Conservation (phyloP, 2,888 invertebrate genomes). For the Cremastobaeus sp. region DNA sequence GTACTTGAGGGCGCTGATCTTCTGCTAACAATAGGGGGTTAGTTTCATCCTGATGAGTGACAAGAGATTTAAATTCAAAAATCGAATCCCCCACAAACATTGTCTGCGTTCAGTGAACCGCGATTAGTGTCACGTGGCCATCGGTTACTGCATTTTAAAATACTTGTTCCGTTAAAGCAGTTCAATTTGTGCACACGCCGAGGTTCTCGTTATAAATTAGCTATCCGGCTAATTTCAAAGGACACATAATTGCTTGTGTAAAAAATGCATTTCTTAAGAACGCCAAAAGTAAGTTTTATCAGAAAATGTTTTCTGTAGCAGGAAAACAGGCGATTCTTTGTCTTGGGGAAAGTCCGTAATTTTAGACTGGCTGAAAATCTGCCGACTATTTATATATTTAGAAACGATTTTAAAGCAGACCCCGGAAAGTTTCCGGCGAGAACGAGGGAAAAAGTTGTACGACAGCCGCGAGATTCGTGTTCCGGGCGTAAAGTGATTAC, state of each 20-base stretch:
- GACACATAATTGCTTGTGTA: too few relatives aligned
- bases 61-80: constrained; percentile 75
- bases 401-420: constrained; percentile 23
- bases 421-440: constrained; percentile 19
- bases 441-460: constrained; percentile 18
- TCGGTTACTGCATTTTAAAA: constrained; percentile 57
- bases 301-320: too few relatives aligned
- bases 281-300: too few relatives aligned
- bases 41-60: constrained; percentile 63
- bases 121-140: constrained; percentile 68
- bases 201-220: constrained; percentile 10
- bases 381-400: background rate
- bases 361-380: too few relatives aligned
- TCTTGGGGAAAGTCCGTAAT: too few relatives aligned
- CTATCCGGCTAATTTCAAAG: background rate
- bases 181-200: constrained; percentile 7
- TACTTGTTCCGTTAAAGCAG: constrained; percentile 9
- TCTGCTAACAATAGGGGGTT: constrained; percentile 51
- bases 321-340: too few relatives aligned
- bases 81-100: constrained; percentile 72
- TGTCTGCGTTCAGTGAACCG: constrained; percentile 72
- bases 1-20: constrained; percentile 36
- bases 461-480: constrained; percentile 27
- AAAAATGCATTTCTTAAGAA: too few relatives aligned
- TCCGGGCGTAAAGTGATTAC: constrained; percentile 35